A percentile compares a stretch with the other conserved stretches of the same genome.
These are phyloP conservation scores for Rhopalosiphum maidis DNA, from an alignment of 1,140 invertebrate genomes.

Conservation along the genomic window DNA sequence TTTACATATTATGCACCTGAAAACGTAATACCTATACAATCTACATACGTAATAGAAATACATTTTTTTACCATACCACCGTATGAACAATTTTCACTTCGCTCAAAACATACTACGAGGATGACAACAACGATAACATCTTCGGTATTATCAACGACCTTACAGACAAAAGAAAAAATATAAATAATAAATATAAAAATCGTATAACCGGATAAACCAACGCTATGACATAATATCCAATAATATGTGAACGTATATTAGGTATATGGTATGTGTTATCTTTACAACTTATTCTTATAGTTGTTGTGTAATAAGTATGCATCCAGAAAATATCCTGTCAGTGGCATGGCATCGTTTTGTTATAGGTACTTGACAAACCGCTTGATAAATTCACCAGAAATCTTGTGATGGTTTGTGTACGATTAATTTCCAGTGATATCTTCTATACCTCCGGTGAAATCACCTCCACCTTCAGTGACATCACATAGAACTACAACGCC, in stretches of 20 bases:
- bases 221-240: not conserved
- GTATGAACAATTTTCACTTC: not conserved
- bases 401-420: too few relatives aligned
- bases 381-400: not conserved
- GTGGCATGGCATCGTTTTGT: not conserved
- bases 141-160: not conserved
- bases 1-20: too few relatives aligned
- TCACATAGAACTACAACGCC: not conserved
- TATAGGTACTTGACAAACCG: not conserved
- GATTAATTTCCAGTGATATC: not conserved
- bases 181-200: not conserved
- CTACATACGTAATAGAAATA: not conserved
- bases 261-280: not conserved
- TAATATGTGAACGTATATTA: not conserved
- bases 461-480: not conserved
- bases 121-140: not conserved
- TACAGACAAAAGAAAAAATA: not conserved
- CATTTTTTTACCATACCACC: not conserved
- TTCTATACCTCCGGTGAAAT: too few relatives aligned
- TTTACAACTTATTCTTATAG: not conserved
- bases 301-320: not conserved
- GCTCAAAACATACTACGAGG: not conserved
- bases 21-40: not conserved
- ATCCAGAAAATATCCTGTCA: not conserved
- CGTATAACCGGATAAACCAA: not conserved